phyloP scores from a whole-genome alignment of 2,797 vertebrate genomes.

The Somateria mollissima region DNA sequence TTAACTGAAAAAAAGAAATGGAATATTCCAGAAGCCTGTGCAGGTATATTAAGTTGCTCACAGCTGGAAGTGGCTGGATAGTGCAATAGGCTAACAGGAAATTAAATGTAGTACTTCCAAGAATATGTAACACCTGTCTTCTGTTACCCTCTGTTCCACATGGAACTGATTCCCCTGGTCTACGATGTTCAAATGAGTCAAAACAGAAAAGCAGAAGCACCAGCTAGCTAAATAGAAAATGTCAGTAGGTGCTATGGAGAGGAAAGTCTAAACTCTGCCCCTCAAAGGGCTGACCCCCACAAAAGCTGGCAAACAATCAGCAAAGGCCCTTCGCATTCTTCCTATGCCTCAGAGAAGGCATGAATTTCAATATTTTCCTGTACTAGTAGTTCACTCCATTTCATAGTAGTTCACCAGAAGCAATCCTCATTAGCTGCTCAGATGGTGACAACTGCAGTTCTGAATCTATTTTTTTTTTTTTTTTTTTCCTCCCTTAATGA shows the following conservation, averaged over 20 bases:
- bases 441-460: not conserved
- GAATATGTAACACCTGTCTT: not conserved
- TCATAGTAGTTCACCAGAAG: not conserved
- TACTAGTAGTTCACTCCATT: not conserved
- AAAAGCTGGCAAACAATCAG: not conserved
- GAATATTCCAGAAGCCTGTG: not conserved
- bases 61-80: not conserved
- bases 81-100: not conserved
- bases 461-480: not conserved
- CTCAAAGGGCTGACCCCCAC: not conserved
- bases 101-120: not conserved
- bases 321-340: not conserved
- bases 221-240: not conserved
- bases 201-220: not conserved
- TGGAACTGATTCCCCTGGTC: not conserved
- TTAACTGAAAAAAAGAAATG: not conserved
- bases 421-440: not conserved
- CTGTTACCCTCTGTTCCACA: not conserved
- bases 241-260: not conserved
- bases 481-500: not conserved
- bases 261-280: not conserved
- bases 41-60: not conserved
- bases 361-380: not conserved
- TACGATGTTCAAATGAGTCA: not conserved
- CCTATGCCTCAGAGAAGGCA: not conserved